A percentile compares a stretch with the other conserved stretches of the same genome.
Conservation (phyloP, 1,140 invertebrate species). For the Drosophila lowei region DNA sequence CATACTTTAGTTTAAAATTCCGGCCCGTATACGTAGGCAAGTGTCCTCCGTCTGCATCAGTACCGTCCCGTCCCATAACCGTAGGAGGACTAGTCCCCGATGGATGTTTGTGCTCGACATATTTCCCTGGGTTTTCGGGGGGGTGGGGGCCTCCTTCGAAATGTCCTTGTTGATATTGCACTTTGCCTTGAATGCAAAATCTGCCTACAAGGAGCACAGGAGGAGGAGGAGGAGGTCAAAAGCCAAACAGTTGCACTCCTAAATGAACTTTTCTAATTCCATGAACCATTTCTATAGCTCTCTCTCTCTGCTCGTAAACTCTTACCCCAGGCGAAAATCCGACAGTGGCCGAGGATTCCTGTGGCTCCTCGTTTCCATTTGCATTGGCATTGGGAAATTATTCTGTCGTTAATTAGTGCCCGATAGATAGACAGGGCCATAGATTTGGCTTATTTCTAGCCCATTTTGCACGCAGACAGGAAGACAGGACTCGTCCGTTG, state of each 20-base stretch:
- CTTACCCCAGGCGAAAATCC: conserved; percentile 6
- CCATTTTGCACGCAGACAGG: conserved; percentile 64
- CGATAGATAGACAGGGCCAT: conserved; percentile 45
- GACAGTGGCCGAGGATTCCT: conserved; percentile 5
- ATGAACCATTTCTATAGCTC: conserved; percentile 4
- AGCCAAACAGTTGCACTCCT: conserved; percentile 75
- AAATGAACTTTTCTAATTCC: conserved; percentile 77
- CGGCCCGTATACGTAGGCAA: conserved; percentile 25
- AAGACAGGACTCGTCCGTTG: conserved; percentile 15
- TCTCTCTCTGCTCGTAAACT: neutral
- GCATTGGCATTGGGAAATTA: conserved; percentile 65
- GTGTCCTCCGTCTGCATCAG: conserved; percentile 2
- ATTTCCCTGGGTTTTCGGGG: conserved; percentile 37
- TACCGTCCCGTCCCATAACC: too few species aligned
- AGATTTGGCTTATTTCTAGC: conserved; percentile 74
- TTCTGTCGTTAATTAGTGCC: conserved; percentile 78
- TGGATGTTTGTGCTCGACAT: conserved; percentile 43
- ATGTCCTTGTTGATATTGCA: conserved; percentile 73
- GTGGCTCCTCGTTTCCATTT: conserved; percentile 49
- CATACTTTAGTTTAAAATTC: conserved; percentile 47
- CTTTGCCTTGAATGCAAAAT: conserved; percentile 77
- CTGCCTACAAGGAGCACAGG: conserved; percentile 33
- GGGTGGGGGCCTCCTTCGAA: neutral
- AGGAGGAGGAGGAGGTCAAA: conserved; percentile 43
- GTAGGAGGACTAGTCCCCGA: neutral